A percentile compares a stretch with the other conserved stretches of the same genome.
Evolutionary conservation across 2,113 vertebrate species (phyloP).

Genomic region (Rhynchopsitta pachyrhyncha): DNA sequence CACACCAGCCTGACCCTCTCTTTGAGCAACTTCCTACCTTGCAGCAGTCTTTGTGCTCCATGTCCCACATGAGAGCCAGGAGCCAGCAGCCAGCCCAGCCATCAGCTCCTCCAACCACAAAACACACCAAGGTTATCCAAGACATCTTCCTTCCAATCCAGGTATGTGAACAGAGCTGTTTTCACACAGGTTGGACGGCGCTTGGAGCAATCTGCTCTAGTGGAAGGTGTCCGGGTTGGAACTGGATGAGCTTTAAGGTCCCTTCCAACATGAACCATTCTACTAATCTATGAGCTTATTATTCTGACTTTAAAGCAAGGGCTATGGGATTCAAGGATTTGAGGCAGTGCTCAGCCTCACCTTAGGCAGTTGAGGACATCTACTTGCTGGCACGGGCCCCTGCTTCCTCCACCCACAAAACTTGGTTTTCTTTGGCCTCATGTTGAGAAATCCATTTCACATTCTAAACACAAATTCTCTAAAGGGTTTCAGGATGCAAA

Average conservation of each 20-base stretch:
- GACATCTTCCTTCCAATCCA: background rate
- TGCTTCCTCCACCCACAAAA: background rate
- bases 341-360: background rate
- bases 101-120: background rate
- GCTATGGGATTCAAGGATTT: background rate
- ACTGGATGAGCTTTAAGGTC: background rate
- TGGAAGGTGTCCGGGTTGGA: background rate
- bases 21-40: background rate
- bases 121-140: background rate
- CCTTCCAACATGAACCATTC: background rate
- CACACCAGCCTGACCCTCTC: background rate
- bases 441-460: background rate
- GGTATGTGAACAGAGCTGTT: background rate
- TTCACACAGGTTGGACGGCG: background rate
- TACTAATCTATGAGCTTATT: background rate
- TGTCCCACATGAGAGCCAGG: background rate
- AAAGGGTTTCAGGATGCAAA: background rate
- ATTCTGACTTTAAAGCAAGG: background rate
- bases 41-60: rapidly evolving
- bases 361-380: background rate
- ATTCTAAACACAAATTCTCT: background rate
- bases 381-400: background rate
- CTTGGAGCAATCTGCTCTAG: background rate
- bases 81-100: background rate
- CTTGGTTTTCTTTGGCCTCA: background rate